Conservation (phyloP, 1,140 invertebrate genomes). For the Drosophila lini region DNA sequence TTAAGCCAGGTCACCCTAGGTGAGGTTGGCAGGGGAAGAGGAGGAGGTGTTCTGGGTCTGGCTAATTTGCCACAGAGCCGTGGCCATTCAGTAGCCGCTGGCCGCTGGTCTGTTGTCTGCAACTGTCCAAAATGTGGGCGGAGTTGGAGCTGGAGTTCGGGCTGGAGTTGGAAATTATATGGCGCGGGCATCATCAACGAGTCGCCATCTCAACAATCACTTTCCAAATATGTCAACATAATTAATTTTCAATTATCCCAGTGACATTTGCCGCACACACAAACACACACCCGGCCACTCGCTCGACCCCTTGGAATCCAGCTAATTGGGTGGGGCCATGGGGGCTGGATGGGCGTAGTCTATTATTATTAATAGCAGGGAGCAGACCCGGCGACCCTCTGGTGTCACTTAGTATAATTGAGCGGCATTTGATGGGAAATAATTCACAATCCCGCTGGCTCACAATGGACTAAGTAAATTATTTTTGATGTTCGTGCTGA, state of each 20-base stretch:
- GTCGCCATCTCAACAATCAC: constrained; percentile 75
- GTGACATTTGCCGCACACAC: constrained; percentile 59
- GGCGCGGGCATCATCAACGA: constrained; percentile 56
- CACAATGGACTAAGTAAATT: constrained; percentile 43
- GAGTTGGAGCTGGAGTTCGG: background rate
- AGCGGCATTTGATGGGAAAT: constrained; percentile 74
- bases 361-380: constrained; percentile 75
- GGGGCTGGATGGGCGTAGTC: constrained; percentile 41
- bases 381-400: constrained; percentile 36
- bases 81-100: constrained; percentile 12
- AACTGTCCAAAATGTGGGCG: constrained; percentile 7
- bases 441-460: constrained; percentile 65
- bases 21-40: background rate
- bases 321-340: constrained; percentile 29
- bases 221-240: constrained; percentile 83
- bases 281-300: constrained; percentile 4
- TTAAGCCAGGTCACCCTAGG: constrained; percentile 14
- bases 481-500: constrained; percentile 67
- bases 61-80: constrained; percentile 58
- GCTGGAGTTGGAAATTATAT: constrained; percentile 52
- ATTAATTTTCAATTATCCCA: constrained; percentile 82
- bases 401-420: constrained; percentile 79
- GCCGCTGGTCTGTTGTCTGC: constrained; percentile 15
- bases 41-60: constrained; percentile 17
- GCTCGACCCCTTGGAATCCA: background rate